Percentiles rank a stretch among this genome's conserved stretches.
Evolutionary conservation across 2,797 vertebrate species (phyloP).

Genomic region (Nannoperca obscura): DNA sequence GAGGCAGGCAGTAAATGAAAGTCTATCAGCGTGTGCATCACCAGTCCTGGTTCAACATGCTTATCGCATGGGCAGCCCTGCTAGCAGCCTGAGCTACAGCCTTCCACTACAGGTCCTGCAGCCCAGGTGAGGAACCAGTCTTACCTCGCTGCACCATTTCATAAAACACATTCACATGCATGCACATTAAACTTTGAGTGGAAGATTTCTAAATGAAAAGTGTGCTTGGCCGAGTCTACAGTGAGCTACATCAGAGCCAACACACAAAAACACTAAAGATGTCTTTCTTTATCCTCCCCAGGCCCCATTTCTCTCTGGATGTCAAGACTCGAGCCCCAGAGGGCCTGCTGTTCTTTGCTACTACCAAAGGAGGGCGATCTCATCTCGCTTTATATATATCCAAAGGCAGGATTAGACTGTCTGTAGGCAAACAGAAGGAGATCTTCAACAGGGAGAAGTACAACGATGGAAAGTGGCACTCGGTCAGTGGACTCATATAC

Average conservation of each 20-base stretch:
- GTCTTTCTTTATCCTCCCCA: slow-evolving; percentile 54
- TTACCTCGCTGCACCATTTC: background rate
- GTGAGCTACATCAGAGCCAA: slow-evolving; percentile 39
- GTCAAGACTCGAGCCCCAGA: slow-evolving; percentile 85
- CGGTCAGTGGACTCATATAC: slow-evolving; percentile 82
- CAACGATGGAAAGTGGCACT: slow-evolving; percentile 94
- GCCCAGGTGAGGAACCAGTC: slow-evolving; percentile 83
- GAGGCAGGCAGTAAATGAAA: slow-evolving; percentile 59
- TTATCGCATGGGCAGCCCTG: slow-evolving; percentile 82
- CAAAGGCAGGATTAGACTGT: slow-evolving; percentile 90
- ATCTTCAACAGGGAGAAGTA: slow-evolving; percentile 91
- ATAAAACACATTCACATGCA: slow-evolving; percentile 1
- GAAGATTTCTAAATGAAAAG: slow-evolving; percentile 79
- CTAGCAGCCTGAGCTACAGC: slow-evolving; percentile 87
- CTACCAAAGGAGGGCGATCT: slow-evolving; percentile 80
- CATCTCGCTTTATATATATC: slow-evolving; percentile 90
- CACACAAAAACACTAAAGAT: slow-evolving; percentile 9
- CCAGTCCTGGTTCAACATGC: slow-evolving; percentile 78
- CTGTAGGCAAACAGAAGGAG: slow-evolving; percentile 83
- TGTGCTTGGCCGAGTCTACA: slow-evolving; percentile 85
- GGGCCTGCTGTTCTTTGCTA: slow-evolving; percentile 90
- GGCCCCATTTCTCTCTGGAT: slow-evolving; percentile 91
- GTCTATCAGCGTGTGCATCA: slow-evolving; percentile 61
- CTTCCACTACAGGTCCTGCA: slow-evolving; percentile 82
- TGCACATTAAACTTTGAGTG: slow-evolving; percentile 42